These are phyloP conservation scores for Fragum fragum DNA, from an alignment of 2,888 invertebrate species.

Conservation along the genomic window DNA sequence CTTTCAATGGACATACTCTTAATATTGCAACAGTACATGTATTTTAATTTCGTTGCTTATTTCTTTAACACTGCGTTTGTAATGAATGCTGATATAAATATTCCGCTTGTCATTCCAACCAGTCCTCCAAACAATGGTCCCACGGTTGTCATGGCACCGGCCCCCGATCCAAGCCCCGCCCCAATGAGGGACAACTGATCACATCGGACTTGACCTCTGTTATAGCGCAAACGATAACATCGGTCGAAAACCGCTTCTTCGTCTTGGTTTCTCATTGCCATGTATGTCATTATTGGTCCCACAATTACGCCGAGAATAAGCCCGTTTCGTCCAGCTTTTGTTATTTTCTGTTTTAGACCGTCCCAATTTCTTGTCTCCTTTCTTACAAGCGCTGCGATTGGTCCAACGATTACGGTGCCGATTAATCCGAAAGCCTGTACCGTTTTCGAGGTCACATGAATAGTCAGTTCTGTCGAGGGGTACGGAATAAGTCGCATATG, in stretches of 20 bases:
- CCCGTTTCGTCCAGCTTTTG: slow-evolving; percentile 53
- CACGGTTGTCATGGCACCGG: slow-evolving; percentile 30
- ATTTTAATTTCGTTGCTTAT: neutral
- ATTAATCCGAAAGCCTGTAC: slow-evolving; percentile 62
- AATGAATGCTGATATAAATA: slow-evolving; percentile 42
- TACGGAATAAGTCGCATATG: slow-evolving; percentile 54
- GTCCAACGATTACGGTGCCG: slow-evolving; percentile 58
- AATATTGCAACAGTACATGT: too few relatives aligned
- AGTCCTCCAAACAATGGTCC: slow-evolving; percentile 63
- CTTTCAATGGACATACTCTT: too few relatives aligned
- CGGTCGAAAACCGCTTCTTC: slow-evolving; percentile 53
- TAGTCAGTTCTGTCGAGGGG: slow-evolving; percentile 42
- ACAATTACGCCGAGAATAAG: slow-evolving; percentile 49
- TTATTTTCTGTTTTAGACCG: slow-evolving; percentile 50
- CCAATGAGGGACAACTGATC: slow-evolving; percentile 57
- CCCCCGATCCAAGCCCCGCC: slow-evolving; percentile 48
- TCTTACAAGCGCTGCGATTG: slow-evolving; percentile 50
- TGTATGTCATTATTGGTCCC: slow-evolving; percentile 56
- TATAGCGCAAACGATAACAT: slow-evolving; percentile 64
- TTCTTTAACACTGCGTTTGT: slow-evolving; percentile 31
- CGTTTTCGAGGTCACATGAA: slow-evolving; percentile 62
- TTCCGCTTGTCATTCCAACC: slow-evolving; percentile 62
- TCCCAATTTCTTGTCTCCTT: slow-evolving; percentile 64
- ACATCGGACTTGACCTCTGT: slow-evolving; percentile 59
- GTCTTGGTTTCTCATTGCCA: slow-evolving; percentile 48